phyloP scores from a whole-genome alignment of 2,113 vertebrate genomes.

The Coptodon bakossiorum region DNA sequence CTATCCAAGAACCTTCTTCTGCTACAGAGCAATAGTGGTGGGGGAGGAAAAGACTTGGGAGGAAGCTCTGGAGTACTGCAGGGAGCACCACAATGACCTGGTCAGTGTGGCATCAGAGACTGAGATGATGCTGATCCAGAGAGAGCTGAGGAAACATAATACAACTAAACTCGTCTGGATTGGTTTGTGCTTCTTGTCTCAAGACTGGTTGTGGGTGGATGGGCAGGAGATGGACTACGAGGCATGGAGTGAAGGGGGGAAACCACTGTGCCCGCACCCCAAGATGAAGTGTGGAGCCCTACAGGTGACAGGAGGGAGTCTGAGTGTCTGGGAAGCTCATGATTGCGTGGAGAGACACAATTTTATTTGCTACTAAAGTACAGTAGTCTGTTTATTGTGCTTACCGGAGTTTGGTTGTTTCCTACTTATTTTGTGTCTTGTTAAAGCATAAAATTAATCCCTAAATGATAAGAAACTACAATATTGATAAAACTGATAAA shows the following conservation, averaged over 20 bases:
- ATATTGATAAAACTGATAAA: not conserved
- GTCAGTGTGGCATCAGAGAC: not conserved
- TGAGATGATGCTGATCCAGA: not conserved
- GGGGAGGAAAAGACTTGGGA: not conserved
- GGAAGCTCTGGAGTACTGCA: not conserved
- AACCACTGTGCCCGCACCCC: not conserved
- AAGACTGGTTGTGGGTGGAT: not conserved
- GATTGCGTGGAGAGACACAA: not conserved
- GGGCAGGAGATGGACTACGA: not conserved
- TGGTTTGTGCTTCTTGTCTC: not conserved
- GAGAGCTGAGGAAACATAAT: not conserved
- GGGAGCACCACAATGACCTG: not conserved
- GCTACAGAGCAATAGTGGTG: constrained; percentile 3
- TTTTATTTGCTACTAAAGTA: not conserved
- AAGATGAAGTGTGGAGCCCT: not conserved
- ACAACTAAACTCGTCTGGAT: not conserved
- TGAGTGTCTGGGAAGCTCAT: not conserved
- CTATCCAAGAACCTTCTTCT: not conserved
- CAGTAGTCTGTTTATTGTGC: not conserved
- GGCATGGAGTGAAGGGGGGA: not conserved
- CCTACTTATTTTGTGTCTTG: not conserved
- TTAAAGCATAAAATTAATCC: not conserved
- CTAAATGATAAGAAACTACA: not conserved
- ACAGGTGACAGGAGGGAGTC: not conserved
- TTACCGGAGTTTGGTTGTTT: not conserved